These are phyloP conservation scores for Augiades crinisus DNA, from an alignment of 2,888 invertebrate species.

Conservation along the genomic window DNA sequence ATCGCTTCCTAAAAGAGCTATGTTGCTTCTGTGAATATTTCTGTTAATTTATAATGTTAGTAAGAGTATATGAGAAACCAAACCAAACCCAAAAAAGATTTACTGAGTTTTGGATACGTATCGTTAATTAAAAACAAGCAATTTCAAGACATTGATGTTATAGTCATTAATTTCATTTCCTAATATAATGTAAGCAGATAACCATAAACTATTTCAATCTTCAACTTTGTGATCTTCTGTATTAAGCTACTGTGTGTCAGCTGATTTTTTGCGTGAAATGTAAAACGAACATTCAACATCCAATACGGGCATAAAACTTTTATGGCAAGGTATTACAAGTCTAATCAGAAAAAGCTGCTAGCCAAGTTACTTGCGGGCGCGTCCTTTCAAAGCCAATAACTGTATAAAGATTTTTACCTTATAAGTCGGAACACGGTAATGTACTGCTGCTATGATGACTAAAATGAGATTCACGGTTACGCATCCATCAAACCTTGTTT, in stretches of 20 bases:
- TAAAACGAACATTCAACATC: neutral
- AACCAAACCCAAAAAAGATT: too few relatives aligned
- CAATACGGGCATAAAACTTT: slow-evolving; percentile 4
- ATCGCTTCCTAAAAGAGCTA: too few relatives aligned
- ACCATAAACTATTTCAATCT: too few relatives aligned
- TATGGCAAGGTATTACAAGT: neutral
- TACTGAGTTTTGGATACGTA: too few relatives aligned
- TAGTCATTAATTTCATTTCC: too few relatives aligned
- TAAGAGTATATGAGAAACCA: too few relatives aligned
- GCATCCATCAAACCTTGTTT: neutral
- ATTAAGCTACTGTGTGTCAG: neutral
- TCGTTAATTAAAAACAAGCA: too few relatives aligned
- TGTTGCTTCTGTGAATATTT: too few relatives aligned
- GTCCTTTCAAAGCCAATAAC: slow-evolving; percentile 15
- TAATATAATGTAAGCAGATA: too few relatives aligned
- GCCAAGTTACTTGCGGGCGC: neutral
- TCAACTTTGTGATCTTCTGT: neutral
- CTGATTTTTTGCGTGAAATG: slow-evolving; percentile 3
- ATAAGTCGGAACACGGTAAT: neutral
- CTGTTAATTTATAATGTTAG: too few relatives aligned
- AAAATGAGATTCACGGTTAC: neutral
- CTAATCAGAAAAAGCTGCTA: slow-evolving; percentile 10
- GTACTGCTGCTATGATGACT: neutral
- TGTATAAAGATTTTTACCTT: slow-evolving; percentile 8
- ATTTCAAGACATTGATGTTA: too few relatives aligned